Evolutionary conservation across 2,888 invertebrate species (phyloP), one percentile per base, ranked within the genome.

Genomic region (Cantharis rustica): DNA sequence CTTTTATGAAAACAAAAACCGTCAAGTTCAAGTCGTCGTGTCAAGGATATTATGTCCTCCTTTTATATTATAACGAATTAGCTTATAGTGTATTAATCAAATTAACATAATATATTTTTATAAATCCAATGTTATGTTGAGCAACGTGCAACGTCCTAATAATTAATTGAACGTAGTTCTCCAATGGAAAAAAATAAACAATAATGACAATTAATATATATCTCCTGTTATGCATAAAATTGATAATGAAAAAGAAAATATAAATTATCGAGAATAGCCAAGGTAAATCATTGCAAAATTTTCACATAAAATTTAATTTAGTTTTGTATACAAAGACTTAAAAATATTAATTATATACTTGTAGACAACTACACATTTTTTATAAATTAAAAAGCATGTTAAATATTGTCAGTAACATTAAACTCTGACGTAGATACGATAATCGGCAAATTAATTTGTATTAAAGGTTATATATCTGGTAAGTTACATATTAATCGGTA

Each of bases 21-120:
- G 13, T 66, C 64, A 66, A 66, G 64, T 66, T 66, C 64, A 66
- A 66, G 64, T 66, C 64, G 17, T 66, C 64, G 64, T 66, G 64
- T 66, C 64, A 66, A 66, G 64, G 64, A 66, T 66, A 23, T 16
- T n/a, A 20, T 66, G 15, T 15, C 64, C 64, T 16, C 16, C 20
- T 66, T 66, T 66, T 66, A 16, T 20, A 17, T 17, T 17, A 17
- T 2, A 20, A n/a, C 47, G 47, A 47, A 47, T 47, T 47, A n/a
- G 47, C 47, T 47, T 47, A 47, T n/a, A 47, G 47, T 47, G 9
- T 47, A 47, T 47, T 47, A 47, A 47, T 47, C 47, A 47, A 47
- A 47, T 47, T 47, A 47, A 47, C 47, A 47, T 47, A 47, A 47
- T 47, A 47, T 47, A 47, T 47, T 47, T 47, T 47, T 47, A 47